These are phyloP conservation scores for Tetragonisca angustula DNA, from an alignment of 2,888 invertebrate genomes.

Conservation along the genomic window DNA sequence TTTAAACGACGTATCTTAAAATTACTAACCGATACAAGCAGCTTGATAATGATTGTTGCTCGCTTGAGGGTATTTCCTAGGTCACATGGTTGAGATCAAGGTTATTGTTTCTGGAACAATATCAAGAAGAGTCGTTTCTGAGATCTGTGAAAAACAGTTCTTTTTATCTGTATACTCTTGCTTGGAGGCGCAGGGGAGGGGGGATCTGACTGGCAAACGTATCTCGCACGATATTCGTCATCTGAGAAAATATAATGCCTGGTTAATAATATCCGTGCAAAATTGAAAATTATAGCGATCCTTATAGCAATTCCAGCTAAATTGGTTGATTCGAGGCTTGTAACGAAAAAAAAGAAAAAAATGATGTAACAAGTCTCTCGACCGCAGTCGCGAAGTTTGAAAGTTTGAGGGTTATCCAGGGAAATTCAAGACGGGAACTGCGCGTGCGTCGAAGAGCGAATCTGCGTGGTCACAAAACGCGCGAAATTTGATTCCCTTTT, in stretches of 20 bases:
- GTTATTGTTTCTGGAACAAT: neutral
- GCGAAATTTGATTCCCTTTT: neutral
- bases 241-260: neutral
- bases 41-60: neutral
- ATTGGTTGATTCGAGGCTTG: conserved; percentile 18
- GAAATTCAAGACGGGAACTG: neutral
- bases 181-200: fast-evolving
- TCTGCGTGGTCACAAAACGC: neutral
- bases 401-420: neutral
- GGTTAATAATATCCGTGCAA: neutral
- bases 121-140: neutral
- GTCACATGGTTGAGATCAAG: neutral
- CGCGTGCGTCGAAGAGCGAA: neutral
- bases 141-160: neutral
- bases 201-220: neutral
- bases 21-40: neutral
- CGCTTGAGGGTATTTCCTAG: neutral
- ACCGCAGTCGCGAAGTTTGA: no score
- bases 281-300: conserved; percentile 22
- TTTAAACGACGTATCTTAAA: neutral
- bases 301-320: neutral
- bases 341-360: neutral
- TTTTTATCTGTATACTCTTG: neutral
- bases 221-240: neutral
- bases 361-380: no score